phyloP scores from a whole-genome alignment of 2,888 invertebrate species.

The Lithophane semibrunnea region DNA sequence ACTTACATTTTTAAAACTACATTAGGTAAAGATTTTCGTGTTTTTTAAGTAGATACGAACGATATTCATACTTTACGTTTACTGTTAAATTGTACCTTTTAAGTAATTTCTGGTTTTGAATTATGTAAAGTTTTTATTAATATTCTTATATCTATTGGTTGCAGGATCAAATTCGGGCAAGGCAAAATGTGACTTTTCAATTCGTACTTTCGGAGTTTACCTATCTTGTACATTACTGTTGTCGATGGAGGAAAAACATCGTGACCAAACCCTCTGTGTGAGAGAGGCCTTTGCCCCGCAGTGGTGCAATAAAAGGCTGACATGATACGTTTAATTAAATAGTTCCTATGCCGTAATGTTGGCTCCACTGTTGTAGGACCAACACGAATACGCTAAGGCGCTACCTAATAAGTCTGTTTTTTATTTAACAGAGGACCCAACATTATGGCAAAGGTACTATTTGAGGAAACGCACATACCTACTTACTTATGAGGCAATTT shows the following conservation, averaged over 20 bases:
- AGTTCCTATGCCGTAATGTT: no score
- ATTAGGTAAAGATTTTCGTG: background rate
- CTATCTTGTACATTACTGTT: background rate
- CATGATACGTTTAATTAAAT: no score
- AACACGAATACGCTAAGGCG: no score
- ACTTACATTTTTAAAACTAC: background rate
- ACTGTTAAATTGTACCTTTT: background rate
- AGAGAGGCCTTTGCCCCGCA: background rate
- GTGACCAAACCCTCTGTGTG: background rate
- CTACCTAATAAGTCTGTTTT: no score
- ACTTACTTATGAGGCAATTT: background rate
- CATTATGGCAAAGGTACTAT: no score
- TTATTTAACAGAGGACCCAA: no score
- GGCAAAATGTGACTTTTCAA: background rate
- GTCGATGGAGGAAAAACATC: background rate
- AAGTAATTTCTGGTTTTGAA: background rate
- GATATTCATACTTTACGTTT: background rate
- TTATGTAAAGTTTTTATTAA: background rate
- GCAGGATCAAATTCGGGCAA: background rate
- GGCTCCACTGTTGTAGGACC: no score
- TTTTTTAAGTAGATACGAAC: background rate
- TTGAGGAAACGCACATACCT: no score
- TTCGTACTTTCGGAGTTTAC: background rate
- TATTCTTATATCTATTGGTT: background rate
- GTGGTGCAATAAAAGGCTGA: no score